Evolutionary conservation across 2,888 invertebrate species (phyloP).

Genomic region (Ferrisia virgata): DNA sequence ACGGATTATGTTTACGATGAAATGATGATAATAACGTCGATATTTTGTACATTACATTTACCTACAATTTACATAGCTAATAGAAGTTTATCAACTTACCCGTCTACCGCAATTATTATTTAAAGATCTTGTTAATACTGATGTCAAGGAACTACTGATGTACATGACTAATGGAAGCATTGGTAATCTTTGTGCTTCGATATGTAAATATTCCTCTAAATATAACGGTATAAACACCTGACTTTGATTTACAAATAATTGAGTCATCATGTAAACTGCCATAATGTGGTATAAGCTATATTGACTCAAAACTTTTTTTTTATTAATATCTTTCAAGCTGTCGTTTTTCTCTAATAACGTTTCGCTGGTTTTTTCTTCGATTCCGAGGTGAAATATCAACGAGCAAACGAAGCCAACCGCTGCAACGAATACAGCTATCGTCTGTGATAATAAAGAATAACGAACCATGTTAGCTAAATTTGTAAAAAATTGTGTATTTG

Average conservation of each 20-base stretch:
- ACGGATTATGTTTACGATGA: too few species aligned
- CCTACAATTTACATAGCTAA: too few species aligned
- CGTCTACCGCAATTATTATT: constrained; percentile 63
- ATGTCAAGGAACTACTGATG: constrained; percentile 73
- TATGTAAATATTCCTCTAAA: constrained; percentile 70
- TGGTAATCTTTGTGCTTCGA: constrained; percentile 74
- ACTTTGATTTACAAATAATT: constrained; percentile 38
- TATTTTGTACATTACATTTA: not conserved
- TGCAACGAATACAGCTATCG: constrained; percentile 45
- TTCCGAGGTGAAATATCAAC: constrained; percentile 52
- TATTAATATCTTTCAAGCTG: not conserved
- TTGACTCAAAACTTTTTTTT: not conserved
- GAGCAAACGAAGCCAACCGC: constrained; percentile 40
- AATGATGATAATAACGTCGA: too few species aligned
- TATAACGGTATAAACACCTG: constrained; percentile 67
- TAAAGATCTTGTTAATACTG: constrained; percentile 67
- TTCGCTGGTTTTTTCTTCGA: constrained; percentile 55
- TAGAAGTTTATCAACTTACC: constrained; percentile 28
- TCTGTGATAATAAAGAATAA: too few species aligned
- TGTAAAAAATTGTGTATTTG: too few species aligned
- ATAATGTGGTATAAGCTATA: constrained; percentile 21
- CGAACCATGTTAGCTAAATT: too few species aligned
- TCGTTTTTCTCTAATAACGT: not conserved
- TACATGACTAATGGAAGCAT: constrained; percentile 82
- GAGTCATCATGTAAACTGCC: constrained; percentile 40